Conservation (phyloP, 2,113 vertebrate genomes). For the Onychostoma macrolepis region DNA sequence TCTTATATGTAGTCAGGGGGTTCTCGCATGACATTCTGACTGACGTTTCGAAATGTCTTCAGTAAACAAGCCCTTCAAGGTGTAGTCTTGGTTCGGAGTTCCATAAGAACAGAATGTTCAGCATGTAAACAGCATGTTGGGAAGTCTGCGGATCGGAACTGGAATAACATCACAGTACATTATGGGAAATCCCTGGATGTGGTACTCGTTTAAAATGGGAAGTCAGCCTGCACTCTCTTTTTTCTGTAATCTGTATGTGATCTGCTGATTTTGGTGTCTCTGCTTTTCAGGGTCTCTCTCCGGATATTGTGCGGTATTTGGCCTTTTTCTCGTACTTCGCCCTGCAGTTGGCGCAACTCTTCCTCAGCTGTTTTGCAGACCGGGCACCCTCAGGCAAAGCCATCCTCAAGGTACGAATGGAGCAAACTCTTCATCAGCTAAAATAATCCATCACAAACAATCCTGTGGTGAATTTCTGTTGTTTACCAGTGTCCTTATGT, state of each 20-base stretch:
- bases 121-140: slow-evolving; percentile 31
- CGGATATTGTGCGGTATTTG: slow-evolving; percentile 79
- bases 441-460: slow-evolving; percentile 20
- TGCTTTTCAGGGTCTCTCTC: slow-evolving; percentile 76
- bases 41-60: neutral
- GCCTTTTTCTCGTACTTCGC: slow-evolving; percentile 80
- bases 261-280: slow-evolving; percentile 36
- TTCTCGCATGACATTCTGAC: neutral
- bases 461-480: slow-evolving; percentile 56
- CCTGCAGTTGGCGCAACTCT: slow-evolving; percentile 82
- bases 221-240: neutral
- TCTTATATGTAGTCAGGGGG: neutral
- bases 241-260: neutral
- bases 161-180: slow-evolving; percentile 32
- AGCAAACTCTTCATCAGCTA: slow-evolving; percentile 51
- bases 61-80: neutral
- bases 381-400: slow-evolving; percentile 78
- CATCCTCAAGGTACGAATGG: slow-evolving; percentile 73
- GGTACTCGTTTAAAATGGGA: slow-evolving; percentile 6
- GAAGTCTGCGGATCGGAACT: slow-evolving; percentile 32
- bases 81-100: neutral
- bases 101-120: slow-evolving; percentile 22
- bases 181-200: slow-evolving; percentile 47
- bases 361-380: slow-evolving; percentile 87
- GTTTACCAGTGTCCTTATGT: slow-evolving; percentile 35